Percentiles rank a stretch among this genome's conserved stretches.
phyloP scores from a whole-genome alignment of 2,797 vertebrate species.

The Poecilia gillii region DNA sequence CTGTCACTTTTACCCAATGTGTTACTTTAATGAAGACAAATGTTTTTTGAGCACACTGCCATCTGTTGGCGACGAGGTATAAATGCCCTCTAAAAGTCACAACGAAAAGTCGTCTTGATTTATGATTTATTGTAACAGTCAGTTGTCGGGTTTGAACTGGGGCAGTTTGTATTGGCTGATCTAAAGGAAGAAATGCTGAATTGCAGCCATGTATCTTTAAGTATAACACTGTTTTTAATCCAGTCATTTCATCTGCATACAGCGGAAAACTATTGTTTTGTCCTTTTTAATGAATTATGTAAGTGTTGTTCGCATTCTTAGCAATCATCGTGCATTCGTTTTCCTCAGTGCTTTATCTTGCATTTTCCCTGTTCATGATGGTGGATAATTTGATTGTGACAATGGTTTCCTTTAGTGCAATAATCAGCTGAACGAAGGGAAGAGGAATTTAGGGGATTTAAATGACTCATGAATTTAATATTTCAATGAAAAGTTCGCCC shows the following conservation, averaged over 20 bases:
- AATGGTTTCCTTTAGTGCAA: conserved; percentile 93
- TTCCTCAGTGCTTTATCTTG: conserved; percentile 48
- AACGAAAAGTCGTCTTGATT: conserved; percentile 31
- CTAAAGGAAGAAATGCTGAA: conserved; percentile 52
- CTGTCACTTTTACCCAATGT: conserved; percentile 60
- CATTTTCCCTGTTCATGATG: conserved; percentile 63
- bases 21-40: conserved; percentile 49
- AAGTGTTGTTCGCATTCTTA: conserved; percentile 77
- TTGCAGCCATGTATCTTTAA: conserved; percentile 68
- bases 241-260: conserved; percentile 64
- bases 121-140: conserved; percentile 42
- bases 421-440: conserved; percentile 81
- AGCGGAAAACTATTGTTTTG: conserved; percentile 71
- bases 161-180: conserved; percentile 55
- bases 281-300: conserved; percentile 70
- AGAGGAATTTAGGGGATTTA: conserved; percentile 53
- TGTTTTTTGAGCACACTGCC: conserved; percentile 80
- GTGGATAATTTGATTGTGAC: conserved; percentile 65
- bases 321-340: conserved; percentile 58
- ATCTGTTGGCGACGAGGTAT: conserved; percentile 71
- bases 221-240: conserved; percentile 73
- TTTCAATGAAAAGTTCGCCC: conserved; percentile 48
- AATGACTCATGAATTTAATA: conserved; percentile 24
- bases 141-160: conserved; percentile 42
- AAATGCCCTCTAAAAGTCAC: conserved; percentile 53